Base-by-base conservation (phyloP, 2,113 vertebrate genomes). In the Ranitomeya imitator region DNA sequence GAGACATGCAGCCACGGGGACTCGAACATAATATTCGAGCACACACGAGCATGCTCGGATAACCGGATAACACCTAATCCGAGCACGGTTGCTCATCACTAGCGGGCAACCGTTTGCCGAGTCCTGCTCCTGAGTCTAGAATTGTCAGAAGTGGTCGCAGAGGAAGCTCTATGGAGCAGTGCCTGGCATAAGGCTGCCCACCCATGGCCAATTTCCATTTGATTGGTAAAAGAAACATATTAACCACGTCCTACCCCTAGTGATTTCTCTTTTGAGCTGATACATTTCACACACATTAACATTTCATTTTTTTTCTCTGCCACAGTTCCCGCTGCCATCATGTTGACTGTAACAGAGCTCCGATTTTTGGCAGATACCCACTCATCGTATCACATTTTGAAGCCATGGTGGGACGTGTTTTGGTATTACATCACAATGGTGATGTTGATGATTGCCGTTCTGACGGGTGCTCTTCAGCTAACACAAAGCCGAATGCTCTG, bases 381-480 rank as follows among this genome's bases (percentile, higher is more conserved):
- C 74, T 93, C 95, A 61, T 94, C 95, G 19, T 95, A 95, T 79
- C 93, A 96, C 87, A 95, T 96, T 83, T 90, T 96, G 79, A 95
- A 95, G 88, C 96, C 95, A 5, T 96, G 95, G 96, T 97, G 95
- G 95, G 95, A 96, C 26, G 95, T 96, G 90, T 95, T 96, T 93
- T 96, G 95, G 93, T 96, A 96, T 93, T 96, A 96, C 90, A 93
- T 97, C 92, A 95, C 95, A 88, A 95, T 96, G 92, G 93, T 96
- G 92, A 96, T 96, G 96, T 93, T 96, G 91, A 92, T 96, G 91
- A 93, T 96, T 73, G 95, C 95, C 0, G 95, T 95, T 85, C 93
- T 96, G 0, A 95, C 95, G 0, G 95, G 94, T 52, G 95, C 96
- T 0, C 95, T 97, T 85, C 96, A 97, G 91, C 91, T 97, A 0